phyloP scores from a whole-genome alignment of 2,113 vertebrate species.

The Strix aluco region DNA sequence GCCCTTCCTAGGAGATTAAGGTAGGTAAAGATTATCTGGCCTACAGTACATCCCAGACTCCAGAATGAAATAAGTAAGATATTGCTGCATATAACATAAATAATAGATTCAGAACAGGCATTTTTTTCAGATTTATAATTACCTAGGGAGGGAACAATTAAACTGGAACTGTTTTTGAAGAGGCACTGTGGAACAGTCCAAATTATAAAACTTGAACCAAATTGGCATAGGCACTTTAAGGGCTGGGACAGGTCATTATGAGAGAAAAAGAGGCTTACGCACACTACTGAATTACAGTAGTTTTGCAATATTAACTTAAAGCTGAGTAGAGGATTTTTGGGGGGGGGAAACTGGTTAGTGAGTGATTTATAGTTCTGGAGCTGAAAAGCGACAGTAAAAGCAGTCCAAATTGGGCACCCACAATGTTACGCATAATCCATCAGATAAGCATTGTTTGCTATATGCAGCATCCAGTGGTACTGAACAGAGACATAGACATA shows the following conservation, averaged over 20 bases:
- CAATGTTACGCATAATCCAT: background rate
- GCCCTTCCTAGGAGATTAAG: background rate
- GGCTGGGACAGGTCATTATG: background rate
- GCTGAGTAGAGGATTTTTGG: background rate
- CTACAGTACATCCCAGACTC: background rate
- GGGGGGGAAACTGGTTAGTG: background rate
- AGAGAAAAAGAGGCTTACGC: background rate
- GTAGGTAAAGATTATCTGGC: background rate
- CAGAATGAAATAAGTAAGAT: background rate
- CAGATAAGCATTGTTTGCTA: background rate
- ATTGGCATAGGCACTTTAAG: constrained; percentile 26
- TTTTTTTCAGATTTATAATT: background rate
- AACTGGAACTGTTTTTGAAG: background rate
- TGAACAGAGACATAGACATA: background rate
- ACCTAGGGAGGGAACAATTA: background rate
- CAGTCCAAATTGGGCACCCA: background rate
- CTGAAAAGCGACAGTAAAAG: background rate
- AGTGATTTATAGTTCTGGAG: background rate
- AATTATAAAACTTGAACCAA: constrained; percentile 31
- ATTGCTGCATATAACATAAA: background rate
- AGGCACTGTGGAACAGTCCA: background rate
- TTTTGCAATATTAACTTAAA: background rate
- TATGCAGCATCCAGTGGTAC: background rate
- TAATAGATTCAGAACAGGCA: background rate
- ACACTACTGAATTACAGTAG: background rate